Evolutionary conservation across 2,797 vertebrate genomes (phyloP), one percentile per base, ranked within the genome.

Genomic region (Emys orbicularis): DNA sequence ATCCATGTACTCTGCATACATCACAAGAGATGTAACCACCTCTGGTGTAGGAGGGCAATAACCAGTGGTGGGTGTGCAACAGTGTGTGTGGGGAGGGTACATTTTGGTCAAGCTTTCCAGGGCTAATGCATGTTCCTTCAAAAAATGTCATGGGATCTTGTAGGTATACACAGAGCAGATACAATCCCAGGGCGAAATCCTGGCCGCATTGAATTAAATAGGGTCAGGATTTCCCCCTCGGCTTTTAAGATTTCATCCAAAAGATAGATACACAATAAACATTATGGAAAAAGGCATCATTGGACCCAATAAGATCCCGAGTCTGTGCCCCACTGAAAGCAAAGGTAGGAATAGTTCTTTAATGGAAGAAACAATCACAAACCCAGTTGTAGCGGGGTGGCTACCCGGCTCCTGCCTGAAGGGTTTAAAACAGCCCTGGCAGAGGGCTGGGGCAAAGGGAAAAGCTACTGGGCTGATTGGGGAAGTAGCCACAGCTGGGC

Each of bases 11-110:
- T 93, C 53, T 7, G 1, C 57, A 82, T 80, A 74, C 77, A 81
- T 92, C 86, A 83, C 5, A 9, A 91, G 49, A 89, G 12, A 34
- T 2, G 82, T 27, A 8, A 53, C 77, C 61, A 83, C 76, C 90
- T 88, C 68, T 95, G 86, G 92, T 59, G 31, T 68, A 13, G 3
- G 41, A 90, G 84, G 47, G 12, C 84, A 85, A 54, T 79, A 92
- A 89, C 49, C 89, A 31, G 56, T 83, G 79, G 89, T 56, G 16
- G n/a, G 4, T 57, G 5, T 4, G 19, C 1, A 41, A 23, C 81
- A 89, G 3, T 47, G 37, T 82, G 31, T 72, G 5, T 23, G 59
- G 85, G 68, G 7, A 77, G 56, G 19, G 3, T 29, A 9, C 84
- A 18, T 81, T 95, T 87, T 2, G 21, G 89, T 85, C 91, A 84